Percentiles rank a stretch among this genome's conserved stretches.
Conservation (phyloP, 1,140 invertebrate species). For the Parasteatoda tepidariorum region DNA sequence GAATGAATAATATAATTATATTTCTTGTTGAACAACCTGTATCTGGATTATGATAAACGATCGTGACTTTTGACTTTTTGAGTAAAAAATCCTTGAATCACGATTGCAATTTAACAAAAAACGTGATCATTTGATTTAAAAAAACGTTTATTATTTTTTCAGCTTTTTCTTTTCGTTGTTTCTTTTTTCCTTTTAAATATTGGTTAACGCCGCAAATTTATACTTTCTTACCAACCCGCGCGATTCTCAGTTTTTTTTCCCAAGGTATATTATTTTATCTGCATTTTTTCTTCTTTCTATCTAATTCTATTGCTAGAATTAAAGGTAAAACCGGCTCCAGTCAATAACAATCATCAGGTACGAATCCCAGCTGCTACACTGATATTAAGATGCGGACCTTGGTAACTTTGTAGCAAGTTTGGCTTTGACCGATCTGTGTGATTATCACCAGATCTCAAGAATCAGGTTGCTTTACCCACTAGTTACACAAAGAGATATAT, state of each 20-base stretch:
- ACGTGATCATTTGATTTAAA: no score
- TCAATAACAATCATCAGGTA: conserved; percentile 31
- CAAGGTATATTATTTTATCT: background rate
- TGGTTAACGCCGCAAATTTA: background rate
- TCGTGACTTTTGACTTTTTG: no score
- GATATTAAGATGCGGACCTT: background rate
- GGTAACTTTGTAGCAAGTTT: conserved; percentile 34
- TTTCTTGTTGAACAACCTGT: no score
- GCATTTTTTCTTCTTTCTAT: background rate
- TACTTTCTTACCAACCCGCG: background rate
- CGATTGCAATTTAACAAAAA: no score
- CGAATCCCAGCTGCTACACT: background rate
- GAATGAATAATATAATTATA: no score
- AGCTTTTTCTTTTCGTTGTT: background rate
- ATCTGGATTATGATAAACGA: no score
- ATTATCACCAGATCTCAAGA: background rate
- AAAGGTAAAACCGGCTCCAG: background rate
- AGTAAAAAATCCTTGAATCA: no score
- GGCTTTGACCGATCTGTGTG: background rate
- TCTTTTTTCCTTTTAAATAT: background rate
- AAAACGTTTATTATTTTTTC: background rate
- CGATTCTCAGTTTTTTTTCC: no score
- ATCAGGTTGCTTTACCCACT: background rate
- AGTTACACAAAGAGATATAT: background rate
- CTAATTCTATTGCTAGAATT: background rate